Evolutionary conservation across 92 coral and sea anemone genomes (phyloP).

Genomic region (Zoanthus sansibaricus): DNA sequence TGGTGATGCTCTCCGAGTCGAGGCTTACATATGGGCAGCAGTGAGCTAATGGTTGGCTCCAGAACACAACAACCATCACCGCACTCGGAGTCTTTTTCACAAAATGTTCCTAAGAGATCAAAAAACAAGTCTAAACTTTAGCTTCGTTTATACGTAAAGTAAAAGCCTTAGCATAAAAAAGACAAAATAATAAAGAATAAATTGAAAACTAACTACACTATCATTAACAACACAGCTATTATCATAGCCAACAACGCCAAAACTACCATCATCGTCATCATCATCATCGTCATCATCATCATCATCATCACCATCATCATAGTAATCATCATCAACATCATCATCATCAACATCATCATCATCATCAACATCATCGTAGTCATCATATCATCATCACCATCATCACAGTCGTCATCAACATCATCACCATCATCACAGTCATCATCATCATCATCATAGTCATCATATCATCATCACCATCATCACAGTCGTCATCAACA

Average conservation of each 20-base stretch:
- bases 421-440: background rate
- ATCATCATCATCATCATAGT: background rate
- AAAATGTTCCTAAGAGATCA: conserved; percentile 71
- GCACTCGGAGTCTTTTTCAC: conserved; percentile 85
- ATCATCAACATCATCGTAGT: background rate
- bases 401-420: background rate
- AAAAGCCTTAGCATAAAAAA: background rate
- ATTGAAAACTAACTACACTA: background rate
- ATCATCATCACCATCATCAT: background rate
- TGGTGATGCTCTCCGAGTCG: conserved; percentile 83
- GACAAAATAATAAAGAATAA: background rate
- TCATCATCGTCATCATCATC: background rate
- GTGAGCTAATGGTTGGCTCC: conserved; percentile 83
- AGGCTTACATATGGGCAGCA: conserved; percentile 78
- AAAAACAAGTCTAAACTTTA: background rate
- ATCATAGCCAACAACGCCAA: too few species aligned
- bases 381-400: background rate
- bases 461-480: background rate
- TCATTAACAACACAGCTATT: background rate
- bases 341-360: background rate
- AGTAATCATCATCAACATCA: background rate
- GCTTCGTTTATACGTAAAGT: background rate
- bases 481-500: too few species aligned
- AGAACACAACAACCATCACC: conserved; percentile 81
- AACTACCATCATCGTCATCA: background rate